A percentile compares a stretch with the other conserved stretches of the same genome.
phyloP scores from a whole-genome alignment of 2,888 invertebrate species.

The Melanchra persicariae region DNA sequence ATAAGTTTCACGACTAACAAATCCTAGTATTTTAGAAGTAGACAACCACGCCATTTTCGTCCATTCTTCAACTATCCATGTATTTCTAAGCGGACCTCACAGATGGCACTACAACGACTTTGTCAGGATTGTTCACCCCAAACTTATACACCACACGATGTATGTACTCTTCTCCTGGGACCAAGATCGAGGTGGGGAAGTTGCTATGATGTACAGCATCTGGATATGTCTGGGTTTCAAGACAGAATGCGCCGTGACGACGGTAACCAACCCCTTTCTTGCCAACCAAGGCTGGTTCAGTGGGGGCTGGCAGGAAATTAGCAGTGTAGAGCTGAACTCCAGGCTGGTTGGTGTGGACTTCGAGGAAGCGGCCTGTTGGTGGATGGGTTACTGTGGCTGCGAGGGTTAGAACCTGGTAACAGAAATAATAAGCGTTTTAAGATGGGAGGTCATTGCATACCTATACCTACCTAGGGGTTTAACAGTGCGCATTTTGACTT shows the following conservation, averaged over 20 bases:
- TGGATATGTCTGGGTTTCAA: conserved; percentile 98
- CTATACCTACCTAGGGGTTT: too few relatives aligned
- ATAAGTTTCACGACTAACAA: not conserved
- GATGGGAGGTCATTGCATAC: too few relatives aligned
- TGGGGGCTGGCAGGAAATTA: conserved; percentile 92
- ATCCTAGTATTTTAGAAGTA: not conserved
- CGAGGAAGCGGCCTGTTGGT: conserved; percentile 93
- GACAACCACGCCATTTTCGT: not conserved
- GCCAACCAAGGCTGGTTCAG: conserved; percentile 80
- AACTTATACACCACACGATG: conserved; percentile 94
- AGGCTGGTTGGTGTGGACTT: conserved; percentile 96
- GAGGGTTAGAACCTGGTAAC: conserved; percentile 78
- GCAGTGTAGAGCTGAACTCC: conserved; percentile 97
- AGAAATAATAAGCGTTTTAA: not conserved
- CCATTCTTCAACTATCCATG: not conserved
- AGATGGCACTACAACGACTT: conserved; percentile 21
- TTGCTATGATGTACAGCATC: conserved; percentile 95
- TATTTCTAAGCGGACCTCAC: conserved; percentile 30
- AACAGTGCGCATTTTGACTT: too few relatives aligned
- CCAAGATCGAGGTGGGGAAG: conserved; percentile 93
- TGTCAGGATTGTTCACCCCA: conserved; percentile 78
- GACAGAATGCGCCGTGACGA: conserved; percentile 95
- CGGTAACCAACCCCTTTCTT: conserved; percentile 90
- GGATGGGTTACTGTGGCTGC: conserved; percentile 92
- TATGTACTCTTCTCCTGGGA: conserved; percentile 93